Evolutionary conservation across 2,113 vertebrate genomes (phyloP).

Genomic region (Riparia riparia): DNA sequence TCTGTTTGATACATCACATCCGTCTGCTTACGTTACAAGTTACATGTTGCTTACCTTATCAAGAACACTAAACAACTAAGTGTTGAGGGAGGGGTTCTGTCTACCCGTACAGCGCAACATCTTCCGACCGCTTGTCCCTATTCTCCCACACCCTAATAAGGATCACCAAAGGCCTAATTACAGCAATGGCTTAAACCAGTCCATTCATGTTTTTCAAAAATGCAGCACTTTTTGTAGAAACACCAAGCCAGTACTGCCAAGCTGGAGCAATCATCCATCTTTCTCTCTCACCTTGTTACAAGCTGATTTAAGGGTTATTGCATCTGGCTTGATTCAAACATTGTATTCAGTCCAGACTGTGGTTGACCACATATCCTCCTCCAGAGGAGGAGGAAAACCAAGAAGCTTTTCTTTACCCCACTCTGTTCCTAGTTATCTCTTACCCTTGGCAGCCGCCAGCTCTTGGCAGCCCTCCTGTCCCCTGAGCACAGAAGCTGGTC

Average conservation of each 20-base stretch:
- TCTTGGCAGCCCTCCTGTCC: neutral
- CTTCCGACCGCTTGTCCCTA: too few species aligned
- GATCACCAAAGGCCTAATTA: neutral
- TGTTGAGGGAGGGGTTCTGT: too few species aligned
- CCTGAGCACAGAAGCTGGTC: neutral
- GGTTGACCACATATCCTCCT: neutral
- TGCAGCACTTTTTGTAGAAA: neutral
- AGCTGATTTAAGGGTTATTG: constrained; percentile 13
- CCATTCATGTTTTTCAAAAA: neutral
- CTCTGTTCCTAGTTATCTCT: constrained; percentile 5
- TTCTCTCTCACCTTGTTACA: neutral
- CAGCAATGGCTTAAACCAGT: neutral
- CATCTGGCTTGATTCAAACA: constrained; percentile 29
- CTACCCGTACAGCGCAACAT: too few species aligned
- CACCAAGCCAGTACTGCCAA: neutral
- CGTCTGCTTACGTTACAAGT: too few species aligned
- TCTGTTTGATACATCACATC: too few species aligned
- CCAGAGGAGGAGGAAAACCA: neutral
- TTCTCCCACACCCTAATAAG: neutral
- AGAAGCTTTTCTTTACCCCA: constrained; percentile 44
- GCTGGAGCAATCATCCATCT: neutral
- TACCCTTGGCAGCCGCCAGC: neutral
- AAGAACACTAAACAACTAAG: too few species aligned
- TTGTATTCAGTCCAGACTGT: neutral
- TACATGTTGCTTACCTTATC: too few species aligned